Conservation (phyloP, 2,797 vertebrate species). For the Sus cebifrons region DNA sequence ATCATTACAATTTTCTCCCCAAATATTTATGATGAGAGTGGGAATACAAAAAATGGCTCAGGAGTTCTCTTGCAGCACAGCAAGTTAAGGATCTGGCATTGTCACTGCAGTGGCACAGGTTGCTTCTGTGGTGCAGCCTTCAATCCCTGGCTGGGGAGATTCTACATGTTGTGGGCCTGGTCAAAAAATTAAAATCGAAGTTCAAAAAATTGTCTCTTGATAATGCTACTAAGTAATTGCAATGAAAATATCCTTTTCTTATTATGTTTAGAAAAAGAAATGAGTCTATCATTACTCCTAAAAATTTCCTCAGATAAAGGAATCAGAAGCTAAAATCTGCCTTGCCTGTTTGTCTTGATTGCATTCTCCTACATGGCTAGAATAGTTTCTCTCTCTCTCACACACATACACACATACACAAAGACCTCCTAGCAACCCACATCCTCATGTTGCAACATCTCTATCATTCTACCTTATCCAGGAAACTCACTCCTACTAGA, state of each 20-base stretch:
- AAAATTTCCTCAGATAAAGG: not conserved
- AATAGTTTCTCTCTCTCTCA: not conserved
- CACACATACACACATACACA: too few relatives aligned
- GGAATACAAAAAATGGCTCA: not conserved
- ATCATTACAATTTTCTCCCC: not conserved
- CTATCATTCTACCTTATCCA: not conserved
- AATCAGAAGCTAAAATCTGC: not conserved
- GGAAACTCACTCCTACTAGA: not conserved
- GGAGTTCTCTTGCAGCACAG: too few relatives aligned
- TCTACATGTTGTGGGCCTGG: too few relatives aligned
- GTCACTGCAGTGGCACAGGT: too few relatives aligned
- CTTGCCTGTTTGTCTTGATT: not conserved
- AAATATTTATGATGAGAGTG: not conserved
- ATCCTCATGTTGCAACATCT: conserved; percentile 37
- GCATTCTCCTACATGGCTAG: not conserved
- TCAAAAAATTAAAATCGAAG: too few relatives aligned
- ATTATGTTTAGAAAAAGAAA: conserved; percentile 20
- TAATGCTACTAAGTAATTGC: not conserved
- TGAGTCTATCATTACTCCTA: not conserved
- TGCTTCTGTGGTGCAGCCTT: too few relatives aligned
- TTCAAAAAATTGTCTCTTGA: too few relatives aligned
- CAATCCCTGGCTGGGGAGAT: too few relatives aligned
- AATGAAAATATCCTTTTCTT: not conserved
- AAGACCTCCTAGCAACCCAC: not conserved
- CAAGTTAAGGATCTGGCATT: too few relatives aligned